Conservation (phyloP, 2,113 vertebrate genomes). For the Potamarius usumacintae region DNA sequence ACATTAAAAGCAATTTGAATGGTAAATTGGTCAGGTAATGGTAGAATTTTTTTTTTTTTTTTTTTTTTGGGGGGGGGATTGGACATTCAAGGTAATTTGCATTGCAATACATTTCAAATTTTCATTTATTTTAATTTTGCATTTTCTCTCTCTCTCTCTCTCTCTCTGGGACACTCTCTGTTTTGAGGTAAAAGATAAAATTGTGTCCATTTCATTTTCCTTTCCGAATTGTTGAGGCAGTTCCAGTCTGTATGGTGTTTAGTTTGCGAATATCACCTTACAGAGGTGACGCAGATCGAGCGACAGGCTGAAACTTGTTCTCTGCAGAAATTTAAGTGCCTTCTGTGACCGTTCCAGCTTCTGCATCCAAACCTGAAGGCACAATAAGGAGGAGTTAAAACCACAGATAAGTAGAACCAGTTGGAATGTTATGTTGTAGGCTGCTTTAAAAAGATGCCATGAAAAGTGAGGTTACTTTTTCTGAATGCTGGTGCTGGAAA, state of each 20-base stretch:
- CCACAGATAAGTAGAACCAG: not conserved
- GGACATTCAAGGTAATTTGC: not conserved
- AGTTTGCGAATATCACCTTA: not conserved
- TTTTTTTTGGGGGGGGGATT: not conserved
- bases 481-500: no score
- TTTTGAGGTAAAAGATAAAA: not conserved
- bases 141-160: not conserved
- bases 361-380: conserved; percentile 45
- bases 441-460: not conserved
- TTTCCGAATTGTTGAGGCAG: not conserved
- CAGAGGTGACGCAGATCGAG: not conserved
- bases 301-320: not conserved
- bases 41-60: not conserved
- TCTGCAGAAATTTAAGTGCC: conserved; percentile 28
- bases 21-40: not conserved
- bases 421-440: not conserved
- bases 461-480: no score
- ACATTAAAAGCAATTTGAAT: not conserved
- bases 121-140: not conserved
- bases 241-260: not conserved
- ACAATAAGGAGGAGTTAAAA: not conserved
- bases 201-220: not conserved
- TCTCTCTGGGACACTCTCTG: not conserved
- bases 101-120: not conserved
- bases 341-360: conserved; percentile 40